Evolutionary conservation across 2,888 invertebrate species (phyloP).

Genomic region (Erebia aethiops): DNA sequence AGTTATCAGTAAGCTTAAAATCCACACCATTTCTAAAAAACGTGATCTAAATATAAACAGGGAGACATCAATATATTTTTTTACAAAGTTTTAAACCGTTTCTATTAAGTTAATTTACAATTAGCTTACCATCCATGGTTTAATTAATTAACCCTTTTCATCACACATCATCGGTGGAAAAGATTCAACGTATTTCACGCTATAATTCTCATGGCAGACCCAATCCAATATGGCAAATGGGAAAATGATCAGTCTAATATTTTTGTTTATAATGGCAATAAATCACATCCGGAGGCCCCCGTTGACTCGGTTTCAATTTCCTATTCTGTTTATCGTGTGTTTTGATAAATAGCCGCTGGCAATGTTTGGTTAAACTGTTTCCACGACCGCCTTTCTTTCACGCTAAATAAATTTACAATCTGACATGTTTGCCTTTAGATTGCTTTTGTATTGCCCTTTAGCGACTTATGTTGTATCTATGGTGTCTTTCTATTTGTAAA

Average conservation of each 20-base stretch:
- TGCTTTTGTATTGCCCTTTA: slow-evolving; percentile 66
- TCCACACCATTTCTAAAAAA: no score
- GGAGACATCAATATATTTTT: no score
- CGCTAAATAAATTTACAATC: slow-evolving; percentile 76
- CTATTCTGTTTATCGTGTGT: slow-evolving; percentile 78
- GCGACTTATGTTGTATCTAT: slow-evolving; percentile 10
- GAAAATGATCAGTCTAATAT: slow-evolving; percentile 75
- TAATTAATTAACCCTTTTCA: not conserved
- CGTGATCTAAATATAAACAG: no score
- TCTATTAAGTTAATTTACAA: no score
- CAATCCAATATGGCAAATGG: slow-evolving; percentile 72
- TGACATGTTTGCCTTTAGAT: slow-evolving; percentile 71
- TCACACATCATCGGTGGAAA: not conserved
- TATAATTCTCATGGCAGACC: slow-evolving; percentile 60
- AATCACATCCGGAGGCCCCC: slow-evolving; percentile 74
- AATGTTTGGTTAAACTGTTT: slow-evolving; percentile 65
- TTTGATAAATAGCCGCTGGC: slow-evolving; percentile 77
- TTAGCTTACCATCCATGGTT: no score
- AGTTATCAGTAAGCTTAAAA: no score
- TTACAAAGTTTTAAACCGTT: no score
- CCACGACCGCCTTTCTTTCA: slow-evolving; percentile 63
- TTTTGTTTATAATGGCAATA: slow-evolving; percentile 78
- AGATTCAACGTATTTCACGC: not conserved
- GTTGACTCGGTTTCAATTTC: slow-evolving; percentile 80
- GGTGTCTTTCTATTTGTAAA: not conserved